Conservation (phyloP, 2,113 vertebrate species). For the Vulpes lagopus region DNA sequence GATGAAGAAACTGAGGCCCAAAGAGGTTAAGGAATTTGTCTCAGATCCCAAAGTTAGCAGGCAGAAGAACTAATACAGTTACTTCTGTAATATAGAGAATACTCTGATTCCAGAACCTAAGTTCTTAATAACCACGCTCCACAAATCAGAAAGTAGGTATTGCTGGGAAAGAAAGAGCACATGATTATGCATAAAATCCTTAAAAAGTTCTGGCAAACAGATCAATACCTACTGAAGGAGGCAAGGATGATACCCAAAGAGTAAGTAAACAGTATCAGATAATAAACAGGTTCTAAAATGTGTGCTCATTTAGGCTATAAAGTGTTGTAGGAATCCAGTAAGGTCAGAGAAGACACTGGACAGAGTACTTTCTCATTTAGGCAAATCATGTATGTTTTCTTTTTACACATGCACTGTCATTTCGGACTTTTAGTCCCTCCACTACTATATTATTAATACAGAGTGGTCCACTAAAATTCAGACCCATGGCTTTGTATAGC, state of each 20-base stretch:
- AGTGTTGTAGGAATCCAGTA: not conserved
- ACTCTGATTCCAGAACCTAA: not conserved
- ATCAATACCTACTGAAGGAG: not conserved
- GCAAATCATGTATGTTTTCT: not conserved
- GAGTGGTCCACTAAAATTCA: not conserved
- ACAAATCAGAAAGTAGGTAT: not conserved
- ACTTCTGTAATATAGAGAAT: too few relatives aligned
- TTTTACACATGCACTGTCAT: not conserved
- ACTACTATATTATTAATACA: not conserved
- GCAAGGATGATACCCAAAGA: not conserved
- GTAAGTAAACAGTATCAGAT: not conserved
- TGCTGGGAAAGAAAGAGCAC: not conserved
- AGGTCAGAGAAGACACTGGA: not conserved
- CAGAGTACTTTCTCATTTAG: not conserved
- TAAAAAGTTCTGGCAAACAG: not conserved
- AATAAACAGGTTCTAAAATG: not conserved
- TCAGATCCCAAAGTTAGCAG: not conserved
- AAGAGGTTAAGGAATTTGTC: conserved; percentile 16
- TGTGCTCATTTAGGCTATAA: not conserved
- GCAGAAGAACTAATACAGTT: not conserved
- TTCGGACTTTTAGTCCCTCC: not conserved
- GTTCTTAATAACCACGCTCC: not conserved
- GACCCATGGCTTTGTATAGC: not conserved
- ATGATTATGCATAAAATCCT: not conserved
- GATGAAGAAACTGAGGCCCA: not conserved